Evolutionary conservation across 2,113 vertebrate genomes (phyloP).

Genomic region (Laticauda colubrina): DNA sequence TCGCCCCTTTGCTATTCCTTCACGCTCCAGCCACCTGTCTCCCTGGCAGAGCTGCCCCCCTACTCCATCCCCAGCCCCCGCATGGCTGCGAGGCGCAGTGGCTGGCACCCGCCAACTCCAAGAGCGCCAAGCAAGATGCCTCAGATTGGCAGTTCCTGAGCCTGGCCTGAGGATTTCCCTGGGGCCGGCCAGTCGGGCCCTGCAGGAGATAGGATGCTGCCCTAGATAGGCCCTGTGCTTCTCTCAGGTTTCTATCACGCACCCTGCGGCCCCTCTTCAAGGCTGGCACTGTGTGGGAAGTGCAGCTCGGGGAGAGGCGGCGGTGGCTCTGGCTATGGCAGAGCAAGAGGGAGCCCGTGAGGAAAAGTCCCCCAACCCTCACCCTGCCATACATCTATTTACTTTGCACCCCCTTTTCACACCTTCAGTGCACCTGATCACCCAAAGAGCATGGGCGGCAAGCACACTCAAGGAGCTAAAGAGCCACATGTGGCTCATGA

Average conservation of each 20-base stretch:
- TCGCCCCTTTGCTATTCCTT: no score
- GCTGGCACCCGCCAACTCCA: neutral
- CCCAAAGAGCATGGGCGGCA: constrained; percentile 54
- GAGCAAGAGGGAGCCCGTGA: neutral
- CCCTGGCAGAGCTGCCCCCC: neutral
- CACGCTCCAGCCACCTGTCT: neutral
- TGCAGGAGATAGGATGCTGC: constrained; percentile 64
- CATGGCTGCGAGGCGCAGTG: neutral
- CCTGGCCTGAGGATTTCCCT: neutral
- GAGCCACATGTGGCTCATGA: no score
- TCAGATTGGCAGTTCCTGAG: neutral
- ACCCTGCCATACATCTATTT: constrained; percentile 67
- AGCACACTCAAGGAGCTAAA: no score
- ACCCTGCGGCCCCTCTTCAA: constrained; percentile 29
- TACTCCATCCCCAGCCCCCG: rapidly evolving
- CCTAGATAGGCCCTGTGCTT: constrained; percentile 50
- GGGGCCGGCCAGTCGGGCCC: neutral
- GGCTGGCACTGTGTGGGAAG: constrained; percentile 58
- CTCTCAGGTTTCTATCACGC: constrained; percentile 5
- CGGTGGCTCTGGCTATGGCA: constrained; percentile 21
- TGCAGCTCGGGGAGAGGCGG: constrained; percentile 36
- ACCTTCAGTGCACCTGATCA: constrained; percentile 67
- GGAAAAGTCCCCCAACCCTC: constrained; percentile 41
- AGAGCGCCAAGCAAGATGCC: neutral
- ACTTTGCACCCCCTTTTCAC: constrained; percentile 59